These are phyloP conservation scores for Cydia strobilella DNA, from an alignment of 1,140 invertebrate genomes.

Conservation along the genomic window DNA sequence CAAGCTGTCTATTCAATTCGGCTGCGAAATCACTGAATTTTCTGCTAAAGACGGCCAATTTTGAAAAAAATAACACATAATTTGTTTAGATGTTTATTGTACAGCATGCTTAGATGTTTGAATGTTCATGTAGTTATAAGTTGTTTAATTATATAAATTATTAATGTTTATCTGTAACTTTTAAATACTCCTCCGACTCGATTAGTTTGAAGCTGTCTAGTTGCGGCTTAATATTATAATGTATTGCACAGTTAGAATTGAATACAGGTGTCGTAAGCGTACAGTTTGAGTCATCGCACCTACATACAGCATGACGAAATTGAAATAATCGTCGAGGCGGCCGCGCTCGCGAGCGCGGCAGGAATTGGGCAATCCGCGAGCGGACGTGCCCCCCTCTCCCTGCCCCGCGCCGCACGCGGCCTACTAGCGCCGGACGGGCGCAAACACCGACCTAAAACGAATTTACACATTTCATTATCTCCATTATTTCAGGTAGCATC, in stretches of 20 bases:
- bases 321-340: conserved; percentile 50
- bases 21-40: conserved; percentile 76
- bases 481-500: conserved; percentile 52
- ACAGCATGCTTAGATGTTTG: background rate
- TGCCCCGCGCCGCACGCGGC: conserved; percentile 38
- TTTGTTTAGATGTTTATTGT: background rate
- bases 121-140: background rate
- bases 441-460: conserved; percentile 55
- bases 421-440: conserved; percentile 53
- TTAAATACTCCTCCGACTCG: background rate
- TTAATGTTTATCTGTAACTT: too few relatives aligned
- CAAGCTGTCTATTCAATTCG: conserved; percentile 64
- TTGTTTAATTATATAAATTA: background rate
- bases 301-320: conserved; percentile 58
- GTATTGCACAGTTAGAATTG: conserved; percentile 47
- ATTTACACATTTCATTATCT: conserved; percentile 48
- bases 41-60: conserved; percentile 63
- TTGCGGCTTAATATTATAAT: background rate
- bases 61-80: background rate
- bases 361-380: conserved; percentile 73
- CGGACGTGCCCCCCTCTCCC: conserved; percentile 47
- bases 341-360: conserved; percentile 50
- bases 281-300: conserved; percentile 59
- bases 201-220: background rate
- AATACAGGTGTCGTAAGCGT: conserved; percentile 63